phyloP scores from a whole-genome alignment of 2,797 vertebrate genomes.

The Poeciliopsis turneri region DNA sequence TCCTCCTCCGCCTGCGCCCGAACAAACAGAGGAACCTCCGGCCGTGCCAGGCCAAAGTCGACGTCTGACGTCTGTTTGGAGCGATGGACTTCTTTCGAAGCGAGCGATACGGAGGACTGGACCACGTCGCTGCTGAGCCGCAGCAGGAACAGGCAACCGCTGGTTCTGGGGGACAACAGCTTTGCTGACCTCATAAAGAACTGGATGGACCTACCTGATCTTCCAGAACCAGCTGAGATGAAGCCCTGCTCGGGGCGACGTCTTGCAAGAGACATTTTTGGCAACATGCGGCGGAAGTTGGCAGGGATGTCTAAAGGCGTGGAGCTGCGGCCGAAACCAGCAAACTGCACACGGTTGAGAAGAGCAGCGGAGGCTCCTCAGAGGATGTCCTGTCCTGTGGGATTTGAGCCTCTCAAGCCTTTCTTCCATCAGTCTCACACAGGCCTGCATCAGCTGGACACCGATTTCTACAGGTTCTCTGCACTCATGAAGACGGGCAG shows the following conservation, averaged over 20 bases:
- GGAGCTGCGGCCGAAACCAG: slow-evolving; percentile 65
- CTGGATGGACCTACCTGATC: slow-evolving; percentile 98
- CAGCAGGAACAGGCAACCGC: slow-evolving; percentile 92
- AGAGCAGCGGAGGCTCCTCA: slow-evolving; percentile 76
- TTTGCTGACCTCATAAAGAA: slow-evolving; percentile 98
- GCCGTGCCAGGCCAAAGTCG: slow-evolving; percentile 88
- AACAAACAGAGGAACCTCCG: slow-evolving; percentile 68
- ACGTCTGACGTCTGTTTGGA: slow-evolving; percentile 94
- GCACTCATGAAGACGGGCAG: slow-evolving; percentile 96
- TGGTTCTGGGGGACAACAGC: slow-evolving; percentile 96
- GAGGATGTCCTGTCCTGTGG: slow-evolving; percentile 91
- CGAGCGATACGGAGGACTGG: slow-evolving; percentile 88
- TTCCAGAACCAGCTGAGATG: slow-evolving; percentile 78
- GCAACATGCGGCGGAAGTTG: slow-evolving; percentile 89
- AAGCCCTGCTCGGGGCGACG: slow-evolving; percentile 79
- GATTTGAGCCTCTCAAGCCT: slow-evolving; percentile 82
- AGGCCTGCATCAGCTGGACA: slow-evolving; percentile 85
- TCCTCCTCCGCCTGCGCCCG: slow-evolving; percentile 86
- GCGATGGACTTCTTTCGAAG: slow-evolving; percentile 89
- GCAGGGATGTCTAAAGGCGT: slow-evolving; percentile 84
- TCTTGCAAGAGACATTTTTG: slow-evolving; percentile 90
- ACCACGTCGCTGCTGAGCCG: slow-evolving; percentile 90
- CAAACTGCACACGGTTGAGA: slow-evolving; percentile 49
- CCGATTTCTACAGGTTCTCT: slow-evolving; percentile 88
- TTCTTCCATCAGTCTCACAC: slow-evolving; percentile 93